Conservation (phyloP, 2,888 invertebrate species). For the Branchipolynoe longqiensis region DNA sequence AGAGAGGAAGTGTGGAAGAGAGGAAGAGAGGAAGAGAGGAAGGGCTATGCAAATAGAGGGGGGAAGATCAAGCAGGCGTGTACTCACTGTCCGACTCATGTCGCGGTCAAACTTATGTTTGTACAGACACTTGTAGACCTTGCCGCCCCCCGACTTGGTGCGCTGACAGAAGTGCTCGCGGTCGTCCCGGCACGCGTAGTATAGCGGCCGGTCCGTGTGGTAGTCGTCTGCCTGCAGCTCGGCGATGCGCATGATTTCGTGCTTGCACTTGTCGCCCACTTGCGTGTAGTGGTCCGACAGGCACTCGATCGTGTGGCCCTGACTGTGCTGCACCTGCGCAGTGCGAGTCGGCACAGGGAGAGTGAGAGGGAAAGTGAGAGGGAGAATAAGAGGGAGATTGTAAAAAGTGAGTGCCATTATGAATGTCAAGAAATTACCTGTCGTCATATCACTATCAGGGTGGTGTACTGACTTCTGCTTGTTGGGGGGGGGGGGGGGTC, state of each 20-base stretch:
- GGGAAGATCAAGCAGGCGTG: too few relatives aligned
- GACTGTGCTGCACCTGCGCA: conserved; percentile 84
- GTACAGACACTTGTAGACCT: conserved; percentile 93
- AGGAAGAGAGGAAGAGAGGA: too few relatives aligned
- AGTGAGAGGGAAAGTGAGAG: too few relatives aligned
- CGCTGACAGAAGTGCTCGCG: conserved; percentile 88
- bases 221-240: conserved; percentile 94
- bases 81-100: conserved; percentile 83
- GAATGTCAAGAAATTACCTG: too few relatives aligned
- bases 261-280: conserved; percentile 87
- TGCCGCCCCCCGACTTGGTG: conserved; percentile 89
- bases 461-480: too few relatives aligned
- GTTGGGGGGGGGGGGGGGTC: too few relatives aligned
- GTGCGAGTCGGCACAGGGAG: too few relatives aligned
- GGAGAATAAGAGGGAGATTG: too few relatives aligned
- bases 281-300: conserved; percentile 86
- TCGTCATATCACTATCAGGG: too few relatives aligned
- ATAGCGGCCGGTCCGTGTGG: conserved; percentile 93
- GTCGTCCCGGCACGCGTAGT: conserved; percentile 93
- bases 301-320: conserved; percentile 92
- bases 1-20: too few relatives aligned
- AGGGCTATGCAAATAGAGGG: too few relatives aligned
- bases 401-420: too few relatives aligned
- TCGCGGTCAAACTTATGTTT: conserved; percentile 89
- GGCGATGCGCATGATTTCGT: conserved; percentile 90